phyloP scores from a whole-genome alignment of 2,888 invertebrate species.

The Meganola albula region DNA sequence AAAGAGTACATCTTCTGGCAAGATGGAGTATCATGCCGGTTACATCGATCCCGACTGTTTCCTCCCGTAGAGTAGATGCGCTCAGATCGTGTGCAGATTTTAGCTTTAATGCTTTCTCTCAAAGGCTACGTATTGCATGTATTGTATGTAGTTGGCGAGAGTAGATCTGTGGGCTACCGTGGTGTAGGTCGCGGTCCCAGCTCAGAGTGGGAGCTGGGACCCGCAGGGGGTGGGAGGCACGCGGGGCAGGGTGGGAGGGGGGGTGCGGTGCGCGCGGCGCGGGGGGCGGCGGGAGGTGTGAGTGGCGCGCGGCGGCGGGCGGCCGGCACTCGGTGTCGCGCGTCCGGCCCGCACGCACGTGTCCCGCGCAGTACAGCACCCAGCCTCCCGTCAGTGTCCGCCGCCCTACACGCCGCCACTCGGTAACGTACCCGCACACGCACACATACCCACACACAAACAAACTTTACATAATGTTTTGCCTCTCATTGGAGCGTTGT shows the following conservation, averaged over 20 bases:
- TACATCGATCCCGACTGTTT: too few species aligned
- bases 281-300: constrained; percentile 21
- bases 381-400: constrained; percentile 39
- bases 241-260: constrained; percentile 11
- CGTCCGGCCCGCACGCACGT: constrained; percentile 54
- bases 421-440: constrained; percentile 53
- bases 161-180: too few species aligned
- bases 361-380: constrained; percentile 34
- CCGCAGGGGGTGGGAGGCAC: constrained; percentile 7
- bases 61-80: too few species aligned
- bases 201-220: not conserved
- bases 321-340: constrained; percentile 53
- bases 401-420: constrained; percentile 20
- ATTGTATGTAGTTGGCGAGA: too few species aligned
- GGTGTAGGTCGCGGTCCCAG: not conserved
- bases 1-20: too few species aligned
- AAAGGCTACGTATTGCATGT: too few species aligned
- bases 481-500: too few species aligned
- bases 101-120: too few species aligned
- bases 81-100: too few species aligned
- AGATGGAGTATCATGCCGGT: too few species aligned
- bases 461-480: too few species aligned
- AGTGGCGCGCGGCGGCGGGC: constrained; percentile 25
- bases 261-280: constrained; percentile 8
- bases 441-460: too few species aligned